Conservation (phyloP, 2,797 vertebrate species). For the Pangasius macronema region DNA sequence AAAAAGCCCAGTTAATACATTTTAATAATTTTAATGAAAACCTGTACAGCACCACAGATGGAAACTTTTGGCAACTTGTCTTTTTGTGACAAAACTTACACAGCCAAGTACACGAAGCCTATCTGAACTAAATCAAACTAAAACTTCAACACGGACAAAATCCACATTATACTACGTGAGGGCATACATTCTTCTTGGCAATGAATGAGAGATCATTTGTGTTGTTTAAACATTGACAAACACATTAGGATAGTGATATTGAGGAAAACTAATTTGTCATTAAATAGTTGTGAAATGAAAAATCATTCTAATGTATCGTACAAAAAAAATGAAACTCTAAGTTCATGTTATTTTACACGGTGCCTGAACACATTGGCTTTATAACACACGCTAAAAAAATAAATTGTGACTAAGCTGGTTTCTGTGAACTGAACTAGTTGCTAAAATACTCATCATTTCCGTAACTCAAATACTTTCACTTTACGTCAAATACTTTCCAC, state of each 20-base stretch:
- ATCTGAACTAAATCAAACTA: not conserved
- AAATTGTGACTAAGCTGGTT: not conserved
- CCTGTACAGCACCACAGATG: slow-evolving; percentile 40
- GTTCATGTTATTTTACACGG: not conserved
- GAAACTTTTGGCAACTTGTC: slow-evolving; percentile 15
- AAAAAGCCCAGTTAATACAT: slow-evolving; percentile 20
- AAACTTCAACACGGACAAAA: slow-evolving; percentile 15
- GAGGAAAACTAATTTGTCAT: not conserved
- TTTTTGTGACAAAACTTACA: slow-evolving; percentile 32
- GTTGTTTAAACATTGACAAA: slow-evolving; percentile 45
- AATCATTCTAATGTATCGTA: slow-evolving; percentile 4
- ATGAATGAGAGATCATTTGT: slow-evolving; percentile 58
- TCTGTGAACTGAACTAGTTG: slow-evolving; percentile 41
- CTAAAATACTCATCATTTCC: not conserved
- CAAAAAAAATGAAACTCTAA: not conserved
- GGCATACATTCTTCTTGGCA: slow-evolving; percentile 63
- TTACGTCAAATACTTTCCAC: slow-evolving; percentile 15
- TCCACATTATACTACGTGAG: slow-evolving; percentile 28
- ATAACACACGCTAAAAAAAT: not conserved
- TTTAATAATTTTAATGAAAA: slow-evolving; percentile 24
- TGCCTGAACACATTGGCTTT: slow-evolving; percentile 20
- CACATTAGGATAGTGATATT: not conserved
- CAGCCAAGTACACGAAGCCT: not conserved
- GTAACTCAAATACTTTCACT: not conserved
- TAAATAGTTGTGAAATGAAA: not conserved